Evolutionary conservation across 2,797 vertebrate genomes (phyloP).

Genomic region (Leptodactylus fallax): DNA sequence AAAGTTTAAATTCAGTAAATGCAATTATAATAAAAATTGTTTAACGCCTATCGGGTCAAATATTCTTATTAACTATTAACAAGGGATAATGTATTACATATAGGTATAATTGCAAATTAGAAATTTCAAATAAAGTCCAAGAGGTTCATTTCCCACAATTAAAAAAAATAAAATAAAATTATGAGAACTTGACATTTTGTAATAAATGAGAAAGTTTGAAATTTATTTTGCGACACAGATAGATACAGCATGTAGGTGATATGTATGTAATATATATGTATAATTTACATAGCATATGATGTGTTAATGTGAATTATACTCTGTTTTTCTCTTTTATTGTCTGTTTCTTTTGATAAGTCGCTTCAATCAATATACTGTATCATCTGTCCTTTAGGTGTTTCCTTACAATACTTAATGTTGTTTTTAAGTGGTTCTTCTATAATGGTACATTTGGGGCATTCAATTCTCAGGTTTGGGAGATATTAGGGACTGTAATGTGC

Average conservation of each 20-base stretch:
- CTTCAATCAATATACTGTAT: neutral
- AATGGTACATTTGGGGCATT: slow-evolving; percentile 60
- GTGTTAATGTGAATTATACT: neutral
- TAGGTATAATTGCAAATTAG: neutral
- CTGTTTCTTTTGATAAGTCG: neutral
- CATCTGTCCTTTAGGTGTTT: neutral
- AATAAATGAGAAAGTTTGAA: slow-evolving; percentile 10
- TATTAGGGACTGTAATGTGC: slow-evolving; percentile 56
- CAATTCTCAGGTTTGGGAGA: slow-evolving; percentile 63
- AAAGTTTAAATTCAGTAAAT: neutral
- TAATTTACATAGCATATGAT: neutral
- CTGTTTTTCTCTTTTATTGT: neutral
- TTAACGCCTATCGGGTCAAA: neutral
- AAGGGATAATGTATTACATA: neutral
- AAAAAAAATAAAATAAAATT: neutral
- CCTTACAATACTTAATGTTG: slow-evolving; percentile 61
- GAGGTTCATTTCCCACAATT: neutral
- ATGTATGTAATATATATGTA: neutral
- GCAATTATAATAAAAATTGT: neutral
- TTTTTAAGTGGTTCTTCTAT: slow-evolving; percentile 65
- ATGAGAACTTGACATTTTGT: neutral
- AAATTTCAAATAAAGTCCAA: neutral
- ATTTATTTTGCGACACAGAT: neutral
- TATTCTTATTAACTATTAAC: neutral
- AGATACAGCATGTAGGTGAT: neutral